Conservation (phyloP, 2,888 invertebrate species). For the Sphaerophoria rueppellii region DNA sequence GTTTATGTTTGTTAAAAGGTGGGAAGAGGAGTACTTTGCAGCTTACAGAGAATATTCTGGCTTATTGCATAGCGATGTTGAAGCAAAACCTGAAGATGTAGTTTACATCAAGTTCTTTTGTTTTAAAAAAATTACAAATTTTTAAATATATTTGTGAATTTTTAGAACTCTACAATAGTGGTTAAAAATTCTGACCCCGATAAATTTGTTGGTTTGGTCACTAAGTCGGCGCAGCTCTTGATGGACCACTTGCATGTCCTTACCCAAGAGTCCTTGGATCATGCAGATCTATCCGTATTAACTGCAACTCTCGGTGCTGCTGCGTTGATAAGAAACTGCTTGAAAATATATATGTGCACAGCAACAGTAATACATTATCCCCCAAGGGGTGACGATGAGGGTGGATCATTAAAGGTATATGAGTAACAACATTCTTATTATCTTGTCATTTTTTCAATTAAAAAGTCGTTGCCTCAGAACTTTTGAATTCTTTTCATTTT, state of each 20-base stretch:
- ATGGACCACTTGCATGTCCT: constrained; percentile 90
- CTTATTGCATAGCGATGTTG: constrained; percentile 81
- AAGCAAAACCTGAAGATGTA: constrained; percentile 78
- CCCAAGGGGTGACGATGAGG: constrained; percentile 81
- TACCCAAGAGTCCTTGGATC: constrained; percentile 92
- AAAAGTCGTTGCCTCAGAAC: background rate
- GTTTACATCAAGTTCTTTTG: constrained; percentile 43
- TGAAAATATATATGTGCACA: constrained; percentile 89
- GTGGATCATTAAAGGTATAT: constrained; percentile 81
- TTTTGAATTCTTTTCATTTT: background rate
- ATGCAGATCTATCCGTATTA: constrained; percentile 90
- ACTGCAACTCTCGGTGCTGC: constrained; percentile 92
- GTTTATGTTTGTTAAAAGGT: constrained; percentile 77
- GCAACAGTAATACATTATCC: constrained; percentile 80
- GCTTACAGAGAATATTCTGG: constrained; percentile 88
- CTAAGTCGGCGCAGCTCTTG: constrained; percentile 88
- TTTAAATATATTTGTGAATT: constrained; percentile 70
- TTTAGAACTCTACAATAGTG: constrained; percentile 82
- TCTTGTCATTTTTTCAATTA: background rate
- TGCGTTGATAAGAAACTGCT: constrained; percentile 89
- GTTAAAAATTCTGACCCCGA: constrained; percentile 90
- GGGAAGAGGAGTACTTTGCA: constrained; percentile 91
- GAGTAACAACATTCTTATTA: constrained; percentile 17
- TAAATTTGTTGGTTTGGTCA: constrained; percentile 88
- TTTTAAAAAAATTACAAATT: background rate